These are phyloP conservation scores for Lycopodina hypogea DNA, from an alignment of 37 sponge, comb jelly and placozoan species.

Conservation along the genomic window DNA sequence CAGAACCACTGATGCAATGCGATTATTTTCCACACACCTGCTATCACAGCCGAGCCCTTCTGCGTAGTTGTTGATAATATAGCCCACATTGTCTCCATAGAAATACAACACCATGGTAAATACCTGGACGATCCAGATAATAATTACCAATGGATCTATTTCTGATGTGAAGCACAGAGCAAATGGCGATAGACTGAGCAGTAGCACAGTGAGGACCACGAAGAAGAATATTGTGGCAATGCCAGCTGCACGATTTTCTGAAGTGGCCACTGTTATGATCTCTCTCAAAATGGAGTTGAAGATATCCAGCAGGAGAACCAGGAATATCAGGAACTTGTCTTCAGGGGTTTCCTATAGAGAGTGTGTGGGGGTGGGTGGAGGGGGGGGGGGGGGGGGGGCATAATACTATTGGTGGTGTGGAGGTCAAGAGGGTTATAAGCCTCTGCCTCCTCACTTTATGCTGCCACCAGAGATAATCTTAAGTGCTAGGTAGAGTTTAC, in stretches of 20 bases:
- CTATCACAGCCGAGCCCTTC: neutral
- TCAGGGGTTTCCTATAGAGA: neutral
- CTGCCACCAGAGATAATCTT: too few relatives aligned
- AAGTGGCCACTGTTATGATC: neutral
- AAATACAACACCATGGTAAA: neutral
- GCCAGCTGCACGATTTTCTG: neutral
- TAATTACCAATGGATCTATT: too few relatives aligned
- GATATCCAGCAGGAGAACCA: neutral
- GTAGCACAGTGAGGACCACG: neutral
- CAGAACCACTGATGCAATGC: neutral
- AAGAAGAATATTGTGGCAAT: neutral
- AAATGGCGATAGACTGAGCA: neutral
- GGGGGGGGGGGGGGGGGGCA: too few relatives aligned
- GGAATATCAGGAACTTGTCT: neutral
- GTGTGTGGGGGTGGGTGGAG: too few relatives aligned
- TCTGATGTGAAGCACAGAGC: neutral
- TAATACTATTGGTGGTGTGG: too few relatives aligned
- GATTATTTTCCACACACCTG: neutral
- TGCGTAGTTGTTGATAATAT: neutral
- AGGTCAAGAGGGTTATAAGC: too few relatives aligned
- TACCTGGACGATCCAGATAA: neutral
- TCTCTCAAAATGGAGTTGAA: neutral
- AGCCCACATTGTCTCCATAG: neutral
- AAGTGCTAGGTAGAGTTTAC: too few relatives aligned
- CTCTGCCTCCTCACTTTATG: too few relatives aligned